A percentile compares a stretch with the other conserved stretches of the same genome.
Conservation (phyloP, 2,888 invertebrate species). For the Polymixis lichenea region DNA sequence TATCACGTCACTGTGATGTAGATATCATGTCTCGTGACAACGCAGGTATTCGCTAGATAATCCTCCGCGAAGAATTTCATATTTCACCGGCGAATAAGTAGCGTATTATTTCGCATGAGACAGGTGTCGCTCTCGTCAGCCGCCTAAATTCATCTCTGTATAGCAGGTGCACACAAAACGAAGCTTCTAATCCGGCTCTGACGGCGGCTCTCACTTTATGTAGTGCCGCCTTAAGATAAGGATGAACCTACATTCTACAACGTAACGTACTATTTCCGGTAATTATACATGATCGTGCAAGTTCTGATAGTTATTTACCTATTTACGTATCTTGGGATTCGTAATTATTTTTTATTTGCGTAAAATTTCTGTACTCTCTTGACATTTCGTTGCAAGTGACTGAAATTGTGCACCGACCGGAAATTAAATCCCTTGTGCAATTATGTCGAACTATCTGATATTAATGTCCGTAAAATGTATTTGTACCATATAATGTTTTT, state of each 20-base stretch:
- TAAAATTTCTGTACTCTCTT: conserved; percentile 29
- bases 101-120: conserved; percentile 86
- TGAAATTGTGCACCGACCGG: conserved; percentile 24
- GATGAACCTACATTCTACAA: conserved; percentile 50
- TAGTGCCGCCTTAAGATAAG: conserved; percentile 72
- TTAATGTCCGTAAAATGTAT: conserved; percentile 34
- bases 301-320: conserved; percentile 15
- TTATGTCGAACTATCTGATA: conserved; percentile 40
- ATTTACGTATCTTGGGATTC: conserved; percentile 16
- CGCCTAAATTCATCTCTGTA: conserved; percentile 85
- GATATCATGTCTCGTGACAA: conserved; percentile 67
- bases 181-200: conserved; percentile 83
- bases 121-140: conserved; percentile 87
- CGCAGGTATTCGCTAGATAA: conserved; percentile 76
- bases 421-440: conserved; percentile 36
- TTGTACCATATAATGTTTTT: conserved; percentile 5
- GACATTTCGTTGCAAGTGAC: conserved; percentile 31
- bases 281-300: conserved; percentile 31
- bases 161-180: conserved; percentile 84
- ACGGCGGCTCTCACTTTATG: conserved; percentile 68
- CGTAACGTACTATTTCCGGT: conserved; percentile 25
- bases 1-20: conserved; percentile 63
- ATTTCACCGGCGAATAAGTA: conserved; percentile 87
- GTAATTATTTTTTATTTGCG: conserved; percentile 10
- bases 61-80: conserved; percentile 84